Base-by-base conservation (phyloP, 2,888 invertebrate genomes). In the Cecidostiba fungosa region DNA sequence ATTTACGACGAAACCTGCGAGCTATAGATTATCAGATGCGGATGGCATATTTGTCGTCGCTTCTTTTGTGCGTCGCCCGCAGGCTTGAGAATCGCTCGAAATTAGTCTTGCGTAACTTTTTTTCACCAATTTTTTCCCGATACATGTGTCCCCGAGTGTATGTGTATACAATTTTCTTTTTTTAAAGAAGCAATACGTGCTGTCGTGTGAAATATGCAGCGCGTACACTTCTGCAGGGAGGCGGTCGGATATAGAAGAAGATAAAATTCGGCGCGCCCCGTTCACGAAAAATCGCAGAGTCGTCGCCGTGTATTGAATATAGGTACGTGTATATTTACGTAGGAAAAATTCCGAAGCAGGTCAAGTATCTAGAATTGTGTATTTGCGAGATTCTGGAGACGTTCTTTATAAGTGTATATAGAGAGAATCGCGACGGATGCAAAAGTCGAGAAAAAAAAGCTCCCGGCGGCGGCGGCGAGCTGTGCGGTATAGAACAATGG, bases 381-480 rank as follows among this genome's bases (percentile, higher is more conserved):
- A 50, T n/a, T n/a, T n/a, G 50, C 50, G 50, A 50, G 50, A 50
- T 50, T 50, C 50, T 3, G 14, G 14, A 50, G 19, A 16, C 16
- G 50, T 32, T 32, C 32, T 32, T 32, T n/a, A n/a, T n/a, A n/a
- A n/a, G n/a, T n/a, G 12, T 14, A 12, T 14, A 39, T 19, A 26
- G 26, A 10, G 12, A 62, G 26, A 29, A 77, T 23, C 43, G 39
- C 59, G 66, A 39, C 62, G 62, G 77, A 62, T 50, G 50, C 19
- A 50, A 19, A 16, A 43, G 26, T 19, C 16, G 54, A 26, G 62
- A 26, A 72, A n/a, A 54, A 79, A 72, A 70, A 79, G 50, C 36
- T 19, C 26, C 12, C 23, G 1, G 16, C 6, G 32, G n/a, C n/a
- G n/a, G n/a, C n/a, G n/a, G n/a, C n/a, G n/a, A n/a, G n/a, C n/a